A percentile compares a stretch with the other conserved stretches of the same genome.
phyloP scores from a whole-genome alignment of 2,113 vertebrate genomes.

The Sus scrofa region T2T-Sscrofa CM000824.6:185937001-185937500 shows the following conservation, averaged over 20 bases:
- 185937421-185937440: neutral
- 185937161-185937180: neutral
- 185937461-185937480: neutral
- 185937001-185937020: neutral
- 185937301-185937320: neutral
- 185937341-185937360: neutral
- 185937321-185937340: neutral
- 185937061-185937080: neutral
- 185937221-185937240: neutral
- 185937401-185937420: constrained; percentile 1
- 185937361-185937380: neutral
- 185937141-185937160: neutral
- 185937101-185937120: neutral
- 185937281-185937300: neutral
- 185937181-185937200: neutral
- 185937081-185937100: neutral
- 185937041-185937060: neutral
- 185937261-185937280: neutral
- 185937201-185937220: neutral
- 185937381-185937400: neutral
- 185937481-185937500: neutral
- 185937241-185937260: neutral
- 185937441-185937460: neutral
- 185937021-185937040: neutral
- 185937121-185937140: neutral